phyloP scores from a whole-genome alignment of 1,140 invertebrate species.

The Drosophila murphyi region DNA sequence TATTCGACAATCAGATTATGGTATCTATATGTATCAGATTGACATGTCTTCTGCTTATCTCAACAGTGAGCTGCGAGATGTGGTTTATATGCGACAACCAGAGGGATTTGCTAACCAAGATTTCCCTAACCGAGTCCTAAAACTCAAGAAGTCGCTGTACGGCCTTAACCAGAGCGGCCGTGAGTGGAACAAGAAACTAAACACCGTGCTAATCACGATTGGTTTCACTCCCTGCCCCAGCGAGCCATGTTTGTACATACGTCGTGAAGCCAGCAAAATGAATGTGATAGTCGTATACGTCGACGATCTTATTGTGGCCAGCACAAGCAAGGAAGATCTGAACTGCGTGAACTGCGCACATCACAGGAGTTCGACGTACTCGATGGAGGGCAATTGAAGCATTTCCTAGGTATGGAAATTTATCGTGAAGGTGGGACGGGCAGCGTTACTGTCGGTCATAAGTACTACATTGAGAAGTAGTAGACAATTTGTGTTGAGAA shows the following conservation, averaged over 20 bases:
- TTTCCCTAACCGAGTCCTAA: too few species aligned
- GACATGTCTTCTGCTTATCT: too few species aligned
- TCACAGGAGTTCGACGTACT: not conserved
- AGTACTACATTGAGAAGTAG: not conserved
- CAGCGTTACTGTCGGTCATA: not conserved
- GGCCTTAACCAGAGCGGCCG: not conserved
- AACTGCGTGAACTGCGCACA: not conserved
- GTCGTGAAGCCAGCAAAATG: too few species aligned
- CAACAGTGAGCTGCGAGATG: not conserved
- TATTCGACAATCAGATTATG: conserved; percentile 58
- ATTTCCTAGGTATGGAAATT: not conserved
- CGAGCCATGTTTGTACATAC: too few species aligned
- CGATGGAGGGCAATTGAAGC: not conserved
- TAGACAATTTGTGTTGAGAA: too few species aligned
- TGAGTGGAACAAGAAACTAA: too few species aligned
- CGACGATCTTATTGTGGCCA: too few species aligned
- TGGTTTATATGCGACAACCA: too few species aligned
- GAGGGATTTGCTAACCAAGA: too few species aligned
- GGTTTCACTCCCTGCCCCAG: too few species aligned
- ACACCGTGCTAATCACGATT: too few species aligned
- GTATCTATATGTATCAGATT: conserved; percentile 8
- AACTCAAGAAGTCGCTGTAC: not conserved
- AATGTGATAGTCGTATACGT: too few species aligned
- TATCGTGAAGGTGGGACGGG: not conserved
- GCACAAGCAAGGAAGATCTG: not conserved